phyloP scores from a whole-genome alignment of 2,888 invertebrate genomes.

The Mythimna impura region DNA sequence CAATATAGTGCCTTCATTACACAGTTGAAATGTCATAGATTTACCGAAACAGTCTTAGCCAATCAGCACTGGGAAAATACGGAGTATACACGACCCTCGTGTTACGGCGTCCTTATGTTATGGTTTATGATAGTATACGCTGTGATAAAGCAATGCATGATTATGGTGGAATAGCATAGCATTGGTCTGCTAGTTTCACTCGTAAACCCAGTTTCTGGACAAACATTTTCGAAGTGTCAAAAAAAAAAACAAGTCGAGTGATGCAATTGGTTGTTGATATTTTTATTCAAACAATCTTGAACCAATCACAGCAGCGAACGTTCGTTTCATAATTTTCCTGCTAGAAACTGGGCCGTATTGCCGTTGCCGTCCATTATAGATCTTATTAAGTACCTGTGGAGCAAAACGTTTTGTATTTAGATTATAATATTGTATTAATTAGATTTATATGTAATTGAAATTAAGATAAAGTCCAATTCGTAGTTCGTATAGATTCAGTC shows the following conservation, averaged over 20 bases:
- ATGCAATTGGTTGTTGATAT: background rate
- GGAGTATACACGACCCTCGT: slow-evolving; percentile 11
- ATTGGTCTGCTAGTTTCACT: slow-evolving; percentile 30
- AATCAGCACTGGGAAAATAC: slow-evolving; percentile 21
- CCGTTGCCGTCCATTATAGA: slow-evolving; percentile 52
- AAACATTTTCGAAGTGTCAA: background rate
- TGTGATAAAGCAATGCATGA: slow-evolving; percentile 82
- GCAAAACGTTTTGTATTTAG: slow-evolving; percentile 21
- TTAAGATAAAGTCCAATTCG: slow-evolving; percentile 12
- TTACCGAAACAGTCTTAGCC: background rate
- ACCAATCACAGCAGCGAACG: background rate
- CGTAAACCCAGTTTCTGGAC: background rate
- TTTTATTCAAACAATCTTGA: background rate
- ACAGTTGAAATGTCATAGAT: slow-evolving; percentile 2
- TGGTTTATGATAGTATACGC: slow-evolving; percentile 67
- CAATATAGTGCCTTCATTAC: background rate
- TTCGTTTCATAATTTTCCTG: background rate
- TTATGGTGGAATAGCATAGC: slow-evolving; percentile 51
- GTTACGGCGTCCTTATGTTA: slow-evolving; percentile 31
- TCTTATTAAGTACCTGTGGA: slow-evolving; percentile 42
- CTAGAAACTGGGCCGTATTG: slow-evolving; percentile 8
- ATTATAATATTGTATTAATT: slow-evolving; percentile 4
- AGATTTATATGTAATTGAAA: background rate
- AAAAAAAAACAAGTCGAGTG: background rate
- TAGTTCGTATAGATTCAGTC: background rate